Percentiles rank a stretch among this genome's conserved stretches.
These are phyloP conservation scores for Amitus sp. DNA, from an alignment of 2,888 invertebrate species.

Conservation along the genomic window DNA sequence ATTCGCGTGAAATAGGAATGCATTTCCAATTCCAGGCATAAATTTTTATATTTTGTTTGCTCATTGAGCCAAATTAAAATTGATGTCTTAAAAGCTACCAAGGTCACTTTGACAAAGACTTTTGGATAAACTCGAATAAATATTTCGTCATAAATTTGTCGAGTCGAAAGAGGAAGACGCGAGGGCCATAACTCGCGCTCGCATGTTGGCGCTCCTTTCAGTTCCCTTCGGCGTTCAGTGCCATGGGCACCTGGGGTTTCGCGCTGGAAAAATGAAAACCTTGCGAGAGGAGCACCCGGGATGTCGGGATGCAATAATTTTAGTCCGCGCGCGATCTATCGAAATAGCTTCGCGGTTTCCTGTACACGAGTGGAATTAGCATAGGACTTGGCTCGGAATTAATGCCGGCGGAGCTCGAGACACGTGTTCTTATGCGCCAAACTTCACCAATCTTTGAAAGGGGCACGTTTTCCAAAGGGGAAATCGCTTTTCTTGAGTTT, in stretches of 20 bases:
- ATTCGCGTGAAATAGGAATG: too few species aligned
- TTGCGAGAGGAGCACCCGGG: slow-evolving; percentile 23
- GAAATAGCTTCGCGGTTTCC: slow-evolving; percentile 46
- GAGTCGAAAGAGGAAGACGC: slow-evolving; percentile 20
- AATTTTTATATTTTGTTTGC: too few species aligned
- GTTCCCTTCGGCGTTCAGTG: slow-evolving; percentile 3
- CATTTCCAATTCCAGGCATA: too few species aligned
- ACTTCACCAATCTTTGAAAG: too few species aligned
- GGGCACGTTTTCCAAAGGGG: too few species aligned
- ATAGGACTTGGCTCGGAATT: slow-evolving; percentile 52
- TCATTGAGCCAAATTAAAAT: too few species aligned
- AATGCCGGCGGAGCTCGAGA: slow-evolving; percentile 53
- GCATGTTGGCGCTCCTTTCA: slow-evolving; percentile 28
- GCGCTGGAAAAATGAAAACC: slow-evolving; percentile 22
- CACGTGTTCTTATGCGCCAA: slow-evolving; percentile 45
- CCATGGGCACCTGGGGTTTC: slow-evolving; percentile 30
- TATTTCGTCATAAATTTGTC: slow-evolving; percentile 18
- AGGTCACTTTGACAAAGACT: too few species aligned
- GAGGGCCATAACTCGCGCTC: slow-evolving; percentile 37
- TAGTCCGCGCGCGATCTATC: slow-evolving; percentile 21
- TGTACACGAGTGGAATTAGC: slow-evolving; percentile 54
- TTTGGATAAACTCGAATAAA: too few species aligned
- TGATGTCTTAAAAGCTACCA: too few species aligned
- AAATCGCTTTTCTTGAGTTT: too few species aligned
- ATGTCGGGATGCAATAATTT: slow-evolving; percentile 44